phyloP scores from a whole-genome alignment of 92 coral and sea anemone species.

The Epizoanthus rinbou region DNA sequence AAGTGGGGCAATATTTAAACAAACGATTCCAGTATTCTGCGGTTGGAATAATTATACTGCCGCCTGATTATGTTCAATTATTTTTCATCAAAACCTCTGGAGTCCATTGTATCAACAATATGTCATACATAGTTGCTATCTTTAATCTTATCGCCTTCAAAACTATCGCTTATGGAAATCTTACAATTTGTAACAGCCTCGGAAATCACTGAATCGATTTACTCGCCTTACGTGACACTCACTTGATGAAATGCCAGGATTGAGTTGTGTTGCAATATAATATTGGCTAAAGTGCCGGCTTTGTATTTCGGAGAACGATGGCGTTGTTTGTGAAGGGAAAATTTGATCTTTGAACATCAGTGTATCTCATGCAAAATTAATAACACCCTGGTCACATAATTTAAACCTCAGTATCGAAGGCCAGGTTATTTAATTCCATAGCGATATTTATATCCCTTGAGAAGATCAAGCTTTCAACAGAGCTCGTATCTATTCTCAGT shows the following conservation, averaged over 20 bases:
- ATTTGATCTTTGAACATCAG: slow-evolving; percentile 30
- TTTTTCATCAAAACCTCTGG: slow-evolving; percentile 1
- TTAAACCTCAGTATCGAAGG: slow-evolving; percentile 1
- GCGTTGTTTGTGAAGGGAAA: slow-evolving; percentile 17
- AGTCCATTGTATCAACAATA: slow-evolving; percentile 37
- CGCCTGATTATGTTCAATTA: slow-evolving; percentile 16
- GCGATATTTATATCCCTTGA: too few species aligned
- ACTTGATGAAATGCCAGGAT: slow-evolving; percentile 11
- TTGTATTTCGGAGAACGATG: not conserved
- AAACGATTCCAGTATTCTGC: slow-evolving; percentile 12
- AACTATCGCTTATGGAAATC: not conserved
- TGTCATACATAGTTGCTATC: slow-evolving; percentile 36
- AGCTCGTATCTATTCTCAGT: not conserved
- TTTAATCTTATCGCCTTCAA: slow-evolving; percentile 43
- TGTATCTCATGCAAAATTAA: slow-evolving; percentile 39
- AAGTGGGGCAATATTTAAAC: not conserved
- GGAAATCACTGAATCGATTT: not conserved
- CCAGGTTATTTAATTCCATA: not conserved
- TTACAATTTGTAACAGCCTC: not conserved
- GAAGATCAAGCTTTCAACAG: too few species aligned
- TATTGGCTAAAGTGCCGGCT: not conserved
- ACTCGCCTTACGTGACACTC: not conserved
- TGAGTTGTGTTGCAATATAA: not conserved
- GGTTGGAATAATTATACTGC: slow-evolving; percentile 3
- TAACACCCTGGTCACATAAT: slow-evolving; percentile 10